Evolutionary conservation across 2,888 invertebrate species (phyloP).

Genomic region (Apamea sordens): DNA sequence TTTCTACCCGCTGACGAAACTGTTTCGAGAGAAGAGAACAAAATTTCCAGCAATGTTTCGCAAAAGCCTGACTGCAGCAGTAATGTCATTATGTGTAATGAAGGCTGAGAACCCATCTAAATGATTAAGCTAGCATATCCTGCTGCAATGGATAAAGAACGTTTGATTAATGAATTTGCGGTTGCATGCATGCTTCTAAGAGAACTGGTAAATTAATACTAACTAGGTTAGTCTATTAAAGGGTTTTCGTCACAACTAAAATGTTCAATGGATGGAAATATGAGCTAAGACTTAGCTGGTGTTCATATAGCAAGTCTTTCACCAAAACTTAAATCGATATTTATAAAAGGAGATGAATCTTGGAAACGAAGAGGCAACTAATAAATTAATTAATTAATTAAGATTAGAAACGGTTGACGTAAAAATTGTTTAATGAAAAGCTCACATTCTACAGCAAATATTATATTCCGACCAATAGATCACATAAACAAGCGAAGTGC

Average conservation of each 20-base stretch:
- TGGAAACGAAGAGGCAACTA: not conserved
- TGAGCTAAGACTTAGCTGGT: not conserved
- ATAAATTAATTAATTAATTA: not conserved
- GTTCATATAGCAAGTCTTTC: not conserved
- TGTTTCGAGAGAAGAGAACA: constrained; percentile 52
- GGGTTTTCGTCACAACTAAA: not conserved
- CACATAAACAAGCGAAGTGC: not conserved
- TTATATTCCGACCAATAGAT: not conserved
- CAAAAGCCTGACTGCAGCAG: constrained; percentile 50
- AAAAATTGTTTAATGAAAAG: not conserved
- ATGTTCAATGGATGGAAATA: not conserved
- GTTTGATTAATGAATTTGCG: constrained; percentile 48
- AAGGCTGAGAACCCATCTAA: constrained; percentile 43
- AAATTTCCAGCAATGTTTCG: constrained; percentile 63
- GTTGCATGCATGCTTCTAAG: constrained; percentile 16
- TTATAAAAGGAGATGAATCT: not conserved
- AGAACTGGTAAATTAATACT: constrained; percentile 13
- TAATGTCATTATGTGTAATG: constrained; percentile 61
- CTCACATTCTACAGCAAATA: not conserved
- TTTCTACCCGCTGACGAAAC: constrained; percentile 67
- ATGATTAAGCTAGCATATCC: constrained; percentile 34
- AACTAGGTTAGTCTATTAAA: constrained; percentile 26
- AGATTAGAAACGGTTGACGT: not conserved
- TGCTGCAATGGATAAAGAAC: constrained; percentile 38
- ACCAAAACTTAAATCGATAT: not conserved